Base-by-base conservation (phyloP, 1,140 invertebrate genomes). In the Ceratoteleas bidentatus region DNA sequence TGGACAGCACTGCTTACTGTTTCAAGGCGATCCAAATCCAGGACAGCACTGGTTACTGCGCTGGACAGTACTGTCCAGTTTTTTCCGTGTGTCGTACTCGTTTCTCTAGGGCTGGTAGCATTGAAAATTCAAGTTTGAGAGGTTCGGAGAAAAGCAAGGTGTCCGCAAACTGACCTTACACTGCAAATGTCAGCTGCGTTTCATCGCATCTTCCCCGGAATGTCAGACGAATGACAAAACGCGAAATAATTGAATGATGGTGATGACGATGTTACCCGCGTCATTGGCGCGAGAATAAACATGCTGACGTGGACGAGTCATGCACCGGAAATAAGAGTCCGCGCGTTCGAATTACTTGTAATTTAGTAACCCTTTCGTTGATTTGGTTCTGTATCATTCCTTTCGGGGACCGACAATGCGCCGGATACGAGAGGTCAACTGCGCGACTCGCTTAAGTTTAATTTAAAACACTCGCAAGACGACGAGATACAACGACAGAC, bases 291-390 rank as follows among this genome's bases (percentile, higher is more conserved):
- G 60, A 8, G 38, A 69, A 72, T 76, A 61, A 62, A 69, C 68
- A 68, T 33, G 79, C 76, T 66, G 60, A 45, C 62, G 45, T 54
- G 47, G 15, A 66, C 65, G 47, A 50, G 75, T 58, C 57, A 77
- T 68, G 65, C 64, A 77, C 85, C 85, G 87, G 87, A 89, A 88
- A 85, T 80, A 87, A 87, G 84, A 85, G 64, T 56, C 78, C 74
- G 77, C 84, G 83, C 85, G 80, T 85, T 86, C 85, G 84, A 87
- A 87, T 87, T 84, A 85, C 85, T 79, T 89, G 87, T 88, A 85
- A 87, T 85, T 86, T 87, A 86, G 84, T 85, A 84, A 84, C 84
- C 85, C 86, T 61, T 64, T 61, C 45, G 61, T 80, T 68, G 66
- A 84, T 76, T 85, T 84, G 84, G 77, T 87, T 85, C 73, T 80